Evolutionary conservation across 2,113 vertebrate species (phyloP), one percentile per base, ranked within the genome.

Genomic region (Ammospiza nelsoni): DNA sequence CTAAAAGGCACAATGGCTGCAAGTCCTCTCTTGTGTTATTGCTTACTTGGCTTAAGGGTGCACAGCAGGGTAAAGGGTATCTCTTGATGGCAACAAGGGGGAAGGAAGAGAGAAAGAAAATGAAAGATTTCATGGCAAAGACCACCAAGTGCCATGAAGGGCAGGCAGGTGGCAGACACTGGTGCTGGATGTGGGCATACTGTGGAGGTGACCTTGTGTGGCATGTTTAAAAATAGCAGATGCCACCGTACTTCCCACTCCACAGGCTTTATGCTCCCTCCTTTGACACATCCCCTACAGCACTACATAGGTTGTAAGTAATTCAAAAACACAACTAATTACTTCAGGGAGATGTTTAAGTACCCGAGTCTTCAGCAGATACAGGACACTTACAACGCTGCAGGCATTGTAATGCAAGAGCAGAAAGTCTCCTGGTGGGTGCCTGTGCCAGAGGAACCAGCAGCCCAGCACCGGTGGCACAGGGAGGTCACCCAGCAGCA

Each of bases 401-500:
- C 3, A 25, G 65, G 73, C 8, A 7, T 72, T 84, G 76, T 81
- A 75, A 90, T 71, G 84, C 85, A 90, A 78, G 87, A 94, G 75
- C 51, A 90, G 95, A 67, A 86, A 73, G 51, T 89, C n/a, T 92
- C 80, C 33, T 6, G 6, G 61, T 49, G 52, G 79, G 44, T 81
- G 68, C 69, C 89, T 9, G 6, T 80, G 61, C 84, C 5, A 6
- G 39, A 80, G 58, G 24, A 93, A 28, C 82, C 78, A 75, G 62
- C 92, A 90, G 79, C 61, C 78, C 69, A 24, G 83, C 73, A 31
- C 37, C 10, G 6, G 87, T 24, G 20, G 76, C 78, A 43, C 59
- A 58, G 85, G 79, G 92, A 96, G 93, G 84, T 97, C 87, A 95
- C 82, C 37, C 84, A 0, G 48, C 95, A 95, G 80, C 91, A 90